These are phyloP conservation scores for Oreochromis grahami DNA, from an alignment of 2,797 vertebrate genomes.

Conservation along the genomic window DNA sequence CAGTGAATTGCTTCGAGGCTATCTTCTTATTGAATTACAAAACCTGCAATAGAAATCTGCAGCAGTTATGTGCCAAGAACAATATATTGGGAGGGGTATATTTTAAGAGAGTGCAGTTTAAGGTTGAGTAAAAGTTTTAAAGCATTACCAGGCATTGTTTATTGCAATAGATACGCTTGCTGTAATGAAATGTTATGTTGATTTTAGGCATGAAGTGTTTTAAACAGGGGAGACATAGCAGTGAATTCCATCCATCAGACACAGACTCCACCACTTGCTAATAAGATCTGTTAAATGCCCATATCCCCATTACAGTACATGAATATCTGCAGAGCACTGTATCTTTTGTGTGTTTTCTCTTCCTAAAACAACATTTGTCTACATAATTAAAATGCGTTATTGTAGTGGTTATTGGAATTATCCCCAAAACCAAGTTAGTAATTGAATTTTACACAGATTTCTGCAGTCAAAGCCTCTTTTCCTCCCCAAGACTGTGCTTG, in stretches of 20 bases:
- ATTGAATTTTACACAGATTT: conserved; percentile 55
- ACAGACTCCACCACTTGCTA: not conserved
- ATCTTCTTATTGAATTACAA: conserved; percentile 81
- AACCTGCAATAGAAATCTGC: conserved; percentile 77
- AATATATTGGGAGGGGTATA: conserved; percentile 68
- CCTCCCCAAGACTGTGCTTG: conserved; percentile 16
- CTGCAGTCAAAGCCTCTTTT: conserved; percentile 14
- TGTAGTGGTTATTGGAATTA: conserved; percentile 44
- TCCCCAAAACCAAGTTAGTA: conserved; percentile 36
- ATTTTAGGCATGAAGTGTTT: conserved; percentile 59
- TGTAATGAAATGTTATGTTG: conserved; percentile 61
- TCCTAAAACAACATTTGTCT: conserved; percentile 26
- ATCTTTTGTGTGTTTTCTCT: not conserved
- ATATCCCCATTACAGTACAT: not conserved
- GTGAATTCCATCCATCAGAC: conserved; percentile 12
- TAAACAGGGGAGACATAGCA: conserved; percentile 9
- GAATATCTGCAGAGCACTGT: not conserved
- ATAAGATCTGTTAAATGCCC: conserved; percentile 18
- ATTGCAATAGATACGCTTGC: conserved; percentile 38
- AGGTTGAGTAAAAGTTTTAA: conserved; percentile 65
- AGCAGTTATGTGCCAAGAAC: conserved; percentile 76
- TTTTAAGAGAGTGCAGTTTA: conserved; percentile 64
- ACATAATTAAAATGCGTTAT: conserved; percentile 32
- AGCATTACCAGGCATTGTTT: conserved; percentile 66
- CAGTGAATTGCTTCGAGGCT: conserved; percentile 55